Evolutionary conservation across 2,113 vertebrate species (phyloP).

Genomic region (Scomber scombrus): DNA sequence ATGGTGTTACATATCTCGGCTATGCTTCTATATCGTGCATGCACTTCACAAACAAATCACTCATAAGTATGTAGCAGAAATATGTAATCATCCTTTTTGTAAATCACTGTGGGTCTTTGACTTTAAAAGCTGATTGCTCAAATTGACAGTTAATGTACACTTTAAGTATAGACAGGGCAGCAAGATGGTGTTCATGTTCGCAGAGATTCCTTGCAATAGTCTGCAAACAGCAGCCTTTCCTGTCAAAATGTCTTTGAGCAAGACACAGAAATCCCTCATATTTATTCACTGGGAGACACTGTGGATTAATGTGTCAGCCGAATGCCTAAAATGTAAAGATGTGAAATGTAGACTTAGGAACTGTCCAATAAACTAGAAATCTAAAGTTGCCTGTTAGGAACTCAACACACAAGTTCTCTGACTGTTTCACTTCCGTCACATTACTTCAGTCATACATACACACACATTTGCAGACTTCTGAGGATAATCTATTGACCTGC

Average conservation of each 20-base stretch:
- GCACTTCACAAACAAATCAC: constrained; percentile 21
- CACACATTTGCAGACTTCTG: constrained; percentile 1
- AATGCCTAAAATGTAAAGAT: constrained; percentile 41
- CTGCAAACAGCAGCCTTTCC: constrained; percentile 52
- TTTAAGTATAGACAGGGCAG: constrained; percentile 31
- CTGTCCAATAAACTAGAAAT: constrained; percentile 31
- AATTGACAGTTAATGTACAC: constrained; percentile 39
- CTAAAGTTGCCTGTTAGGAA: constrained; percentile 17
- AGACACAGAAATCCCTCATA: constrained; percentile 58
- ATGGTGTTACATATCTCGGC: background rate
- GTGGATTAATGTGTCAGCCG: constrained; percentile 57
- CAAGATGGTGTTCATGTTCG: constrained; percentile 29
- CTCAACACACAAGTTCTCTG: constrained; percentile 1
- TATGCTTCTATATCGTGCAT: background rate
- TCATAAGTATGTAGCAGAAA: background rate
- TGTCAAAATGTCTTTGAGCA: constrained; percentile 59
- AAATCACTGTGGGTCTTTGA: constrained; percentile 6
- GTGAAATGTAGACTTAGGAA: constrained; percentile 42
- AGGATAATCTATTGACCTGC: background rate
- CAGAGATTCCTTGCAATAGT: constrained; percentile 19
- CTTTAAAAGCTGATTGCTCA: constrained; percentile 4
- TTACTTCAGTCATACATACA: background rate
- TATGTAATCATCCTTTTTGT: background rate
- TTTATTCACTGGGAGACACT: constrained; percentile 55
- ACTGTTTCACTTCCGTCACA: background rate